Conservation (phyloP, 1,140 invertebrate genomes). For the Ceratina japonica region DNA sequence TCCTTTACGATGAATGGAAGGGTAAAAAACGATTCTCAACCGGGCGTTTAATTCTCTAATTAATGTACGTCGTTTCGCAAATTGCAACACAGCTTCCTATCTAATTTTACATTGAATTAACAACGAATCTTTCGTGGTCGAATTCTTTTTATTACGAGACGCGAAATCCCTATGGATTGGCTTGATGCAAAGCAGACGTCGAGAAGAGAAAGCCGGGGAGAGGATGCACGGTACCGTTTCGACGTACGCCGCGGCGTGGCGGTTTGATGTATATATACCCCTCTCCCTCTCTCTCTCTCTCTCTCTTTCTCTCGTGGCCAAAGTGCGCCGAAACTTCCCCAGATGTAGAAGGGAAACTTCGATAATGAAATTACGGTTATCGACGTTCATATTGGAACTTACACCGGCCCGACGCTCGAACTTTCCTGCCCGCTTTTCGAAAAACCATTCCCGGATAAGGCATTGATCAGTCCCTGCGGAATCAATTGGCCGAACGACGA, state of each 20-base stretch:
- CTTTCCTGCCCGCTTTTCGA: background rate
- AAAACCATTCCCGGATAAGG: background rate
- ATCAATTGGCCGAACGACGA: conserved; percentile 7
- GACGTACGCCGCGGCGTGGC: too few species aligned
- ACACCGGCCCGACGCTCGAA: background rate
- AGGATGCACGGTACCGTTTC: background rate
- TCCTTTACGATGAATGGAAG: too few species aligned
- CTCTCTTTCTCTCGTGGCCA: background rate
- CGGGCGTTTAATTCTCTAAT: too few species aligned
- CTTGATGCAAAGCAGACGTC: background rate
- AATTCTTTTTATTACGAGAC: background rate
- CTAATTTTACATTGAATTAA: background rate
- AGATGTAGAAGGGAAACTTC: conserved; percentile 55
- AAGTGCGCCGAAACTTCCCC: conserved; percentile 30
- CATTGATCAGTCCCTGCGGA: background rate
- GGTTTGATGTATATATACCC: conserved; percentile 16
- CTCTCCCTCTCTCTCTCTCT: too few species aligned
- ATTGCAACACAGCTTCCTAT: too few species aligned
- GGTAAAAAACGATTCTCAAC: too few species aligned
- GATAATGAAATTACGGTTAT: conserved; percentile 61
- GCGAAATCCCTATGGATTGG: background rate
- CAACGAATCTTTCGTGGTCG: background rate
- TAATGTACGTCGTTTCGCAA: too few species aligned
- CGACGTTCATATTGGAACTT: conserved; percentile 50
- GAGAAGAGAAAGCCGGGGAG: background rate